Evolutionary conservation across 2,113 vertebrate genomes (phyloP).

Genomic region (Elachura formosa): DNA sequence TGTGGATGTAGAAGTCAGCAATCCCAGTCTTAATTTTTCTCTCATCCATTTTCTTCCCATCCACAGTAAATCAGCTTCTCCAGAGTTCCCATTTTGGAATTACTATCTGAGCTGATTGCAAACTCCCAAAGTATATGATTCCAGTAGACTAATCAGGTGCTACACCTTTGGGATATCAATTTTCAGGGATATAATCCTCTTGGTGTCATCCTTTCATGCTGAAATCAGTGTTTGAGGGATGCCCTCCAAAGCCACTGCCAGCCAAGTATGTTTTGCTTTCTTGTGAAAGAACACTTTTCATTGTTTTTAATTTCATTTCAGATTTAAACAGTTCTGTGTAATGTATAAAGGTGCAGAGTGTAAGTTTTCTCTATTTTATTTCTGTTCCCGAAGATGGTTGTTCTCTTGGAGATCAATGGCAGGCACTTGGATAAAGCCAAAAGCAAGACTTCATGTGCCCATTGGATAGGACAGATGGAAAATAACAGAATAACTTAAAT

Average conservation of each 20-base stretch:
- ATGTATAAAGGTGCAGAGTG: not conserved
- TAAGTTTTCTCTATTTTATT: not conserved
- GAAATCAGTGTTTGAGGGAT: not conserved
- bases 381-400: not conserved
- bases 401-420: not conserved
- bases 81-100: not conserved
- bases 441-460: not conserved
- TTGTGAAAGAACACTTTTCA: not conserved
- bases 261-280: not conserved
- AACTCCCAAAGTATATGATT: not conserved
- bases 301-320: not conserved
- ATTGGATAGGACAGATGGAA: not conserved
- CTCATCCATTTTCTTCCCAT: not conserved
- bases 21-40: not conserved
- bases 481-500: not conserved
- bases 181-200: no score
- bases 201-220: no score
- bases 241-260: not conserved
- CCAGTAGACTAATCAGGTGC: not conserved
- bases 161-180: not conserved
- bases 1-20: not conserved
- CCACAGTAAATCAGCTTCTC: not conserved
- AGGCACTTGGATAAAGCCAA: not conserved
- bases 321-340: not conserved
- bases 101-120: not conserved